A percentile compares a stretch with the other conserved stretches of the same genome.
phyloP scores from a whole-genome alignment of 2,113 vertebrate genomes.

The Trachemys scripta region DNA sequence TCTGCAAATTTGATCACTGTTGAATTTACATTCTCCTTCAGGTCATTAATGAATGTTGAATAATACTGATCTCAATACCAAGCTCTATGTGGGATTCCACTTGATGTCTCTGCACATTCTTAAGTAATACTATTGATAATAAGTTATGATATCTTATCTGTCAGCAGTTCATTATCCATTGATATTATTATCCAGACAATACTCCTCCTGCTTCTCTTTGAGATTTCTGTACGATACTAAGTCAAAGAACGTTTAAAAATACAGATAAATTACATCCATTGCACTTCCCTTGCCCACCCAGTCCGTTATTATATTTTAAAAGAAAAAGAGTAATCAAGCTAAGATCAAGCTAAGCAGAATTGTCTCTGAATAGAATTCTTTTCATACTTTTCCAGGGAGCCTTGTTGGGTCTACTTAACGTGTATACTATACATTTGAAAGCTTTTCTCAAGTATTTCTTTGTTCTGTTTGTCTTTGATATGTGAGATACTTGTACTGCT shows the following conservation, averaged over 20 bases:
- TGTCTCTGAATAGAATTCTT: constrained; percentile 33
- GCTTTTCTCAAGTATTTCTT: background rate
- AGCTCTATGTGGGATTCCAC: background rate
- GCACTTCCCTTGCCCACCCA: background rate
- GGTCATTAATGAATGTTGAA: background rate
- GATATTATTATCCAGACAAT: background rate
- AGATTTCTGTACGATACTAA: background rate
- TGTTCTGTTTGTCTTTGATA: constrained; percentile 4
- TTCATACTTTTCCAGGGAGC: background rate
- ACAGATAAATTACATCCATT: constrained; percentile 13
- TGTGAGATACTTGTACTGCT: background rate
- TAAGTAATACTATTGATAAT: background rate
- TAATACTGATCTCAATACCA: background rate
- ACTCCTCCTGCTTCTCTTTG: background rate
- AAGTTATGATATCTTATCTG: background rate
- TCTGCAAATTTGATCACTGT: background rate
- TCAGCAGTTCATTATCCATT: background rate
- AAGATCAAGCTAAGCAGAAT: background rate
- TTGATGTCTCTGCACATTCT: background rate
- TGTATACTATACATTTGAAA: background rate
- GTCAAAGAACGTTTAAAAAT: background rate
- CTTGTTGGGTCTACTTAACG: background rate
- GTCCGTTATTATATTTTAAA: background rate
- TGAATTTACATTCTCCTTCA: constrained; percentile 39
- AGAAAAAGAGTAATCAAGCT: background rate